Conservation (phyloP, 2,888 invertebrate species). For the Neocrepidodera transversa region DNA sequence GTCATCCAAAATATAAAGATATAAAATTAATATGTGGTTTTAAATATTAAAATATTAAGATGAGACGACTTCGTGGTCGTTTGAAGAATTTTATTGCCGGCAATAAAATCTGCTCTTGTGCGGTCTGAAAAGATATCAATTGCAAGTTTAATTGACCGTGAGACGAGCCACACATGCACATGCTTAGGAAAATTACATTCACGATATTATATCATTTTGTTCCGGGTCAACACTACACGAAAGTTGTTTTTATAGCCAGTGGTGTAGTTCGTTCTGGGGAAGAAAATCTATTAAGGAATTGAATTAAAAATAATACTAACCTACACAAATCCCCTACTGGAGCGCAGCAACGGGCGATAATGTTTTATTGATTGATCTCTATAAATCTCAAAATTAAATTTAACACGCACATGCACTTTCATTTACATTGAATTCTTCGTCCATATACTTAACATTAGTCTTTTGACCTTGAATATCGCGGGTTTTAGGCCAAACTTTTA, state of each 20-base stretch:
- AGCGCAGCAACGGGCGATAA: too few species aligned
- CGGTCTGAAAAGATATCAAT: slow-evolving; percentile 27
- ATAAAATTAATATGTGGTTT: slow-evolving; percentile 8
- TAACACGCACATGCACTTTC: too few species aligned
- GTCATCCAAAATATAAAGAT: neutral
- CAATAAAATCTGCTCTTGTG: slow-evolving; percentile 24
- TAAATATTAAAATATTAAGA: slow-evolving; percentile 3
- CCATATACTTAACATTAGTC: too few species aligned
- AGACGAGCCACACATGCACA: slow-evolving; percentile 23
- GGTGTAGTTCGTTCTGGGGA: neutral
- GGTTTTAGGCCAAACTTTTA: too few species aligned
- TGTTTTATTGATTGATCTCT: too few species aligned
- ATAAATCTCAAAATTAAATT: too few species aligned
- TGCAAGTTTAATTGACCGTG: slow-evolving; percentile 22
- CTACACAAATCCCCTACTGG: too few species aligned
- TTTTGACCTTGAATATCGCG: too few species aligned
- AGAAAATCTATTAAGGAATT: too few species aligned
- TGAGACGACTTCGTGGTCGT: neutral
- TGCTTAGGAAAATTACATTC: slow-evolving; percentile 18
- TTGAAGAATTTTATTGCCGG: slow-evolving; percentile 14
- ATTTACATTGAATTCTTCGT: too few species aligned
- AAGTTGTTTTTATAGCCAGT: slow-evolving; percentile 5
- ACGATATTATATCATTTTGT: slow-evolving; percentile 19
- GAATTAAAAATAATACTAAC: too few species aligned
- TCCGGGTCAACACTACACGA: slow-evolving; percentile 11